phyloP scores from a whole-genome alignment of 2,113 vertebrate genomes.

The Haplochromis burtoni region DNA sequence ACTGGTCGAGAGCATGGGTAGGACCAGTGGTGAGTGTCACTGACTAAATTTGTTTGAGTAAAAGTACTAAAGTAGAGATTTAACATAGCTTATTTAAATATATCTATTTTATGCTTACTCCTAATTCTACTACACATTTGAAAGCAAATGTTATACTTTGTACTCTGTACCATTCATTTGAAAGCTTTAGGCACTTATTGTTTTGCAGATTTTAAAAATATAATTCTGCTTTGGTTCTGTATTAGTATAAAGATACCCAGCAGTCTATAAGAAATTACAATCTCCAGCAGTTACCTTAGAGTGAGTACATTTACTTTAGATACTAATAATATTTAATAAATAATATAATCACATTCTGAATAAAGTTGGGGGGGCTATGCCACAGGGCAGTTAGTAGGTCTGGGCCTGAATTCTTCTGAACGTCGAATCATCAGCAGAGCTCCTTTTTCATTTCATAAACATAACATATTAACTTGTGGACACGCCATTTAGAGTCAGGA shows the following conservation, averaged over 20 bases:
- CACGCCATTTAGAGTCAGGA: not conserved
- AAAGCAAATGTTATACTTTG: not conserved
- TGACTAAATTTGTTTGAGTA: not conserved
- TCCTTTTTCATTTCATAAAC: not conserved
- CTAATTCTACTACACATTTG: not conserved
- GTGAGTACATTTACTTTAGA: not conserved
- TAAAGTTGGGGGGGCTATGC: not conserved
- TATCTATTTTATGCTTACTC: not conserved
- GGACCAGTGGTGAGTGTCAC: not conserved
- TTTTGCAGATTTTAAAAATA: not conserved
- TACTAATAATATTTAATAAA: not conserved
- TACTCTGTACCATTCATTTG: not conserved
- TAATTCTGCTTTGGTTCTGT: not conserved
- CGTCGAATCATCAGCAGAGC: not conserved
- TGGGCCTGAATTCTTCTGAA: not conserved
- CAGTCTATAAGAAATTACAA: not conserved
- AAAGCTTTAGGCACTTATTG: not conserved
- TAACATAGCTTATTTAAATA: not conserved
- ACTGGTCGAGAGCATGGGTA: not conserved
- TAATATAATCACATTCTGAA: not conserved
- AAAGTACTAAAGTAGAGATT: not conserved
- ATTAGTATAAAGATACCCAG: not conserved
- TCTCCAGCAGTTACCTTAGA: not conserved
- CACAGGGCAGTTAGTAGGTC: not conserved
- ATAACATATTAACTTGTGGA: not conserved